Evolutionary conservation across 2,888 invertebrate genomes (phyloP).

Genomic region (Campoplex nolae): DNA sequence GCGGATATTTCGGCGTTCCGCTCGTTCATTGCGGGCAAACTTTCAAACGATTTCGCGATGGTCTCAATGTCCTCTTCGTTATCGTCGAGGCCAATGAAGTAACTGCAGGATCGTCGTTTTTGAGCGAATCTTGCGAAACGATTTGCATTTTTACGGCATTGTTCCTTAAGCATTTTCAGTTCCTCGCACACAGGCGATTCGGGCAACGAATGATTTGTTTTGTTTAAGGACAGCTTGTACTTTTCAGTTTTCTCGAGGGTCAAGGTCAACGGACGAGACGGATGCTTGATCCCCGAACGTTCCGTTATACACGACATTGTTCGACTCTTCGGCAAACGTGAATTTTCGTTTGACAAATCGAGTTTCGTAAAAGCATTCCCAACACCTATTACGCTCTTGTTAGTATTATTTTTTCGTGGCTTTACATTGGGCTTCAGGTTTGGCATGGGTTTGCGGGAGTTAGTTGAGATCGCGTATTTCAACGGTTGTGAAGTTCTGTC

Average conservation of each 20-base stretch:
- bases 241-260: conserved; percentile 81
- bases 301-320: conserved; percentile 79
- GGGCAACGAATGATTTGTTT: conserved; percentile 89
- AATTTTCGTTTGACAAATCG: conserved; percentile 76
- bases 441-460: conserved; percentile 80
- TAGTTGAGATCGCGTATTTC: conserved; percentile 79
- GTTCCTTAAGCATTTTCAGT: conserved; percentile 85
- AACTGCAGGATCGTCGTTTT: conserved; percentile 88
- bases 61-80: conserved; percentile 80
- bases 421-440: conserved; percentile 78
- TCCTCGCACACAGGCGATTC: conserved; percentile 94
- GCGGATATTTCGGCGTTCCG: conserved; percentile 76
- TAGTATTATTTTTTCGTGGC: conserved; percentile 77
- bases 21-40: conserved; percentile 81
- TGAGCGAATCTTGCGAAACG: conserved; percentile 84
- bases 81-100: conserved; percentile 88
- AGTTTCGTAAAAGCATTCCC: conserved; percentile 78
- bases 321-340: conserved; percentile 78
- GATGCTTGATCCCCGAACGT: conserved; percentile 73
- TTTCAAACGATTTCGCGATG: conserved; percentile 81
- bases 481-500: conserved; percentile 78
- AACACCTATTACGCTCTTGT: conserved; percentile 79
- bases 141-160: conserved; percentile 80
- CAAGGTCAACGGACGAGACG: conserved; percentile 79
- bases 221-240: conserved; percentile 82